Base-by-base conservation (phyloP, 2,888 invertebrate genomes). In the Alentia gelatinosa region DNA sequence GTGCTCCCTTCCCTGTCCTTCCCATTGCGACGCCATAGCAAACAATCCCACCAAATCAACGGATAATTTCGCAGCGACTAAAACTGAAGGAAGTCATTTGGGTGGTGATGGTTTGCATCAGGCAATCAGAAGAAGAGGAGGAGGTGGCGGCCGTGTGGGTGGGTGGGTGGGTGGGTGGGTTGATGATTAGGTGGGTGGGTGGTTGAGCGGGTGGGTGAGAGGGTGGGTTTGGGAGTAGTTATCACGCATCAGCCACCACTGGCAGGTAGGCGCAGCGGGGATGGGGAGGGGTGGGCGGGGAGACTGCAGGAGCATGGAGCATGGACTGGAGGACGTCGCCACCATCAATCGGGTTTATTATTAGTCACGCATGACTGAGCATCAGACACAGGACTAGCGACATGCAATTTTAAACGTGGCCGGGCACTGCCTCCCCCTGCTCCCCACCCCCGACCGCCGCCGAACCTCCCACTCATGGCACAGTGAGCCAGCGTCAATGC, bases 11-110 rank as follows among this genome's bases (percentile, higher is more conserved):
- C 74, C 74, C n/a, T 1, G n/a, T 74, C 30, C 56, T 4, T n/a
- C 23, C 5, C 56, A 19, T n/a, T n/a, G 23, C 56, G n/a, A 19
- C 56, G 19, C 56, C n/a, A n/a, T n/a, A 56, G 56, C 4, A 79
- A 79, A 79, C 39, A 37, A 39, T 39, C 37, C 39, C 9, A 26
- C 37, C 79, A 79, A 79, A 79, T 79, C 79, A 79, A 26, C 37
- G 39, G 79, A 79, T 79, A 35, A 79, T 79, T 79, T 79, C 79
- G 39, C 79, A 79, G 37, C 79, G 37, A 15, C 79, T 79, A 79
- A 79, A 79, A 79, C 79, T 79, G 39, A 79, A 79, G 79, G 79
- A 79, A 79, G 79, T 79, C 39, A 79, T 79, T 79, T 33, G 35
- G 79, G 37, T 19, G 37, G 35, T 23, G 79, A 79, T 79, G 79